Percentiles rank a stretch among this genome's conserved stretches.
These are phyloP conservation scores for Elysia chlorotica DNA, from an alignment of 1,140 invertebrate species.

Conservation along the genomic window DNA sequence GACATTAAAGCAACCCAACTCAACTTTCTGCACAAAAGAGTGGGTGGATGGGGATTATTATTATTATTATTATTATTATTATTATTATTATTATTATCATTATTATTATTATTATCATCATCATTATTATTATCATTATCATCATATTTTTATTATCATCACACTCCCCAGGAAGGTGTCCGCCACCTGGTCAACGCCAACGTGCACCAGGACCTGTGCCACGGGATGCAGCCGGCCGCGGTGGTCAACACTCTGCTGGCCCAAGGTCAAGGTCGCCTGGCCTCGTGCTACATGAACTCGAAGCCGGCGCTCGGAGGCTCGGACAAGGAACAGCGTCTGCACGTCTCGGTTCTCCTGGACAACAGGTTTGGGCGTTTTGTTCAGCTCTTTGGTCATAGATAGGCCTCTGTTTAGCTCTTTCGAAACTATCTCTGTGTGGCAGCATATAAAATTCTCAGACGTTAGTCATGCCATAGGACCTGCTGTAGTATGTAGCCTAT, in stretches of 20 bases:
- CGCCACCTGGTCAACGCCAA: slow-evolving; percentile 61
- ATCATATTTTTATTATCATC: background rate
- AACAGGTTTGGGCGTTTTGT: too few relatives aligned
- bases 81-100: background rate
- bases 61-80: background rate
- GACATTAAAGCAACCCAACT: background rate
- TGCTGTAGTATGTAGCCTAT: background rate
- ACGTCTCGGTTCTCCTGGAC: slow-evolving; percentile 7
- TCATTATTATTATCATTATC: background rate
- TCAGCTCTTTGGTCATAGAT: background rate
- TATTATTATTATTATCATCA: background rate
- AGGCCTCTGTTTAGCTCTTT: background rate
- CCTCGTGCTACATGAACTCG: slow-evolving; percentile 34
- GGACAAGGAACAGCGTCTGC: slow-evolving; percentile 12
- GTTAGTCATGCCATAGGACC: background rate
- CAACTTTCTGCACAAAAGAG: too few relatives aligned
- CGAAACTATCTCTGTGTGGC: background rate
- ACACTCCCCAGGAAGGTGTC: slow-evolving; percentile 54
- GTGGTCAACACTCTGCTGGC: slow-evolving; percentile 67
- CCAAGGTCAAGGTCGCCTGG: slow-evolving; percentile 65
- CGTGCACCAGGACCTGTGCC: slow-evolving; percentile 63
- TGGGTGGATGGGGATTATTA: background rate
- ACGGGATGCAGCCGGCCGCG: slow-evolving; percentile 67
- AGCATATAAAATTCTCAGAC: too few relatives aligned
- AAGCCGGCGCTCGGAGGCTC: background rate